phyloP scores from a whole-genome alignment of 2,888 invertebrate species.

The Pegoplata infirma region DNA sequence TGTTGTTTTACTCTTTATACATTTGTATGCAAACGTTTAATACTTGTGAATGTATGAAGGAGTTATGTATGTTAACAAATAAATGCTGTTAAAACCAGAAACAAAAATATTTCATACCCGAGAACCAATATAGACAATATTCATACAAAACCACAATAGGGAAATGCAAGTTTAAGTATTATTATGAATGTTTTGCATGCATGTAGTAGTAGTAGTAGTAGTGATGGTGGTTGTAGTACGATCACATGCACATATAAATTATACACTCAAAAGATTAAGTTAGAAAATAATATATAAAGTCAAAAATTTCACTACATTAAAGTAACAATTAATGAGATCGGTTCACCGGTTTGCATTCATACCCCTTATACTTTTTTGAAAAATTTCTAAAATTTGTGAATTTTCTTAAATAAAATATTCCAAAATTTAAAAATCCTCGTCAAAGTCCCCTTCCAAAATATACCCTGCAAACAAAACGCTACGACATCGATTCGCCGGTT shows the following conservation, averaged over 20 bases:
- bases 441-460: too few species aligned
- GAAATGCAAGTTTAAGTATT: slow-evolving; percentile 51
- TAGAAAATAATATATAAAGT: too few species aligned
- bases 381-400: too few species aligned
- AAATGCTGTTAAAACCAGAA: slow-evolving; percentile 56
- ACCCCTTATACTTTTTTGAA: too few species aligned
- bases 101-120: slow-evolving; percentile 45
- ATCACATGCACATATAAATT: background rate
- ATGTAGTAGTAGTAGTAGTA: background rate
- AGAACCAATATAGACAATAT: slow-evolving; percentile 36
- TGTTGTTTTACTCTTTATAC: slow-evolving; percentile 30
- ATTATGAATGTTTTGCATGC: slow-evolving; percentile 16
- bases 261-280: too few species aligned
- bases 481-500: too few species aligned
- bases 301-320: too few species aligned
- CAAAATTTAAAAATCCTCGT: too few species aligned
- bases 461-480: too few species aligned
- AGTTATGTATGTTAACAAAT: slow-evolving; percentile 58
- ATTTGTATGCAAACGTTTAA: background rate
- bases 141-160: slow-evolving; percentile 57
- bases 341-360: too few species aligned
- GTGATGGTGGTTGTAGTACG: background rate
- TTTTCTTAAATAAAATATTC: too few species aligned
- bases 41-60: background rate
- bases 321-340: too few species aligned